phyloP scores from a whole-genome alignment of 2,113 vertebrate species.

The Scopus umbretta region DNA sequence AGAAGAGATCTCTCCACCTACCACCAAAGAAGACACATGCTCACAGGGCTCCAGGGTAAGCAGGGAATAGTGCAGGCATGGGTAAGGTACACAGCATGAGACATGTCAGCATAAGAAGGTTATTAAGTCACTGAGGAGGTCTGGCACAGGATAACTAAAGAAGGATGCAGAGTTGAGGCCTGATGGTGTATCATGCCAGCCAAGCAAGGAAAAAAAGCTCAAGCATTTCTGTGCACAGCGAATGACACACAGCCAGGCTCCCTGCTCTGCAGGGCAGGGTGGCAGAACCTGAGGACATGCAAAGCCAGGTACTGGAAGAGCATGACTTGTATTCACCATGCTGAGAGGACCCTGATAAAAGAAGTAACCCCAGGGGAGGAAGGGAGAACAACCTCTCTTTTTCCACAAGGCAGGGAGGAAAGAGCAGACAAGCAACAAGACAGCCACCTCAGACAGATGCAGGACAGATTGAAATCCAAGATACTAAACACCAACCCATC shows the following conservation, averaged over 20 bases:
- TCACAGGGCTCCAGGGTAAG: neutral
- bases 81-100: neutral
- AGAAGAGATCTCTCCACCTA: neutral
- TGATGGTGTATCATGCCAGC: neutral
- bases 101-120: neutral
- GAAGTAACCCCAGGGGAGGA: neutral
- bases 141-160: neutral
- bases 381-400: neutral
- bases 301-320: neutral
- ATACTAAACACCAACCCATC: rapidly evolving
- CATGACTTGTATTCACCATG: neutral
- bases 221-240: neutral
- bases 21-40: rapidly evolving
- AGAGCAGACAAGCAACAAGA: neutral
- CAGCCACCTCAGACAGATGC: neutral
- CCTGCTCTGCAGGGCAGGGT: neutral
- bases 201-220: neutral
- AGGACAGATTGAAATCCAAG: neutral
- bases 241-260: neutral
- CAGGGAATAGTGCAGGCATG: neutral
- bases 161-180: neutral
- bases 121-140: neutral
- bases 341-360: neutral
- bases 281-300: neutral
- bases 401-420: neutral